Percentiles rank a stretch among this genome's conserved stretches.
These are phyloP conservation scores for Steatornis caripensis DNA, from an alignment of 2,113 vertebrate genomes.

Conservation along the genomic window DNA sequence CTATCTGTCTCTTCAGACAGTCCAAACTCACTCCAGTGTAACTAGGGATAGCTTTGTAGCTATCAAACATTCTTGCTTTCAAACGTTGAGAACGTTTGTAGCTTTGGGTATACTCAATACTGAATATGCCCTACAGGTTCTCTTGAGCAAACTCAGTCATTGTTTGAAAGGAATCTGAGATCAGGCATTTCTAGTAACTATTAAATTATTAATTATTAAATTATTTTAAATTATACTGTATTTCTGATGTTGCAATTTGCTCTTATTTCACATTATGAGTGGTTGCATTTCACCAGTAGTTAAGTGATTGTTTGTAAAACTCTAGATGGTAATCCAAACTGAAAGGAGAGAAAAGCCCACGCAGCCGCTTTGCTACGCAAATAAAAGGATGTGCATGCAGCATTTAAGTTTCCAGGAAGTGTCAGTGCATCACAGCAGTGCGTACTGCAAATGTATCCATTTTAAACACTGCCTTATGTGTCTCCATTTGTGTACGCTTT, in stretches of 20 bases:
- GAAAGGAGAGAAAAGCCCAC: background rate
- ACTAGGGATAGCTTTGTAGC: background rate
- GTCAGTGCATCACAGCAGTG: background rate
- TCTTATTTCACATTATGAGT: background rate
- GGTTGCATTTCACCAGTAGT: background rate
- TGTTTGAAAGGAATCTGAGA: background rate
- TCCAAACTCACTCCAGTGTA: background rate
- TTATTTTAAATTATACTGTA: background rate
- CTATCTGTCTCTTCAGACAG: background rate
- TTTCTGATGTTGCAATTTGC: background rate
- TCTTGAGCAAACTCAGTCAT: background rate
- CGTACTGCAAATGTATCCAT: background rate
- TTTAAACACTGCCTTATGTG: background rate
- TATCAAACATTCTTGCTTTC: background rate
- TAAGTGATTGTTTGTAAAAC: background rate
- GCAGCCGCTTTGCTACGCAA: background rate
- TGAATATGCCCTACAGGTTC: background rate
- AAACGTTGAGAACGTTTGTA: background rate
- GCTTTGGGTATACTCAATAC: background rate
- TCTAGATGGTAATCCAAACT: background rate
- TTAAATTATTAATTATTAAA: background rate
- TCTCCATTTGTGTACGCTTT: background rate
- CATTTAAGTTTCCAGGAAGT: background rate
- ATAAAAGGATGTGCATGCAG: background rate
- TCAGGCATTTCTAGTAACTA: background rate